phyloP scores from a whole-genome alignment of 2,888 invertebrate genomes.

The Andrena hattorfiana region DNA sequence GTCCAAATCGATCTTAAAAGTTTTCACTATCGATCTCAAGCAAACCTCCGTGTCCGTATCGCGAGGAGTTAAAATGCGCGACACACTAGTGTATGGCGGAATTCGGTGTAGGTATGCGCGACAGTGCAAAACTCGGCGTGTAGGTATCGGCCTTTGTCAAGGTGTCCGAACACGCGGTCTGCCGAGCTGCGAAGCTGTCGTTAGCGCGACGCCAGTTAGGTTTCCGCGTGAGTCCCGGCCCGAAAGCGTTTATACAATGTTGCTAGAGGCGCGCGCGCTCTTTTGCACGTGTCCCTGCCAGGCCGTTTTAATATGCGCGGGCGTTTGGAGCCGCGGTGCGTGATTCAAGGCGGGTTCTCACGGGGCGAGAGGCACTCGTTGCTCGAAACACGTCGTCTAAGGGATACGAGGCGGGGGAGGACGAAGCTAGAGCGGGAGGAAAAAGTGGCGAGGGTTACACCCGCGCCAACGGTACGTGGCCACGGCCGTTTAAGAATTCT shows the following conservation, averaged over 20 bases:
- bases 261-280: slow-evolving; percentile 57
- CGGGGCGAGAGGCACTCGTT: slow-evolving; percentile 62
- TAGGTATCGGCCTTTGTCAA: slow-evolving; percentile 11
- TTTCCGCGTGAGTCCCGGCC: slow-evolving; percentile 68
- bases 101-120: not conserved
- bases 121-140: not conserved
- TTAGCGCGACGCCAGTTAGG: slow-evolving; percentile 67
- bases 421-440: slow-evolving; percentile 22
- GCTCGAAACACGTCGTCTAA: slow-evolving; percentile 13
- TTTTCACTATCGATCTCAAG: not conserved
- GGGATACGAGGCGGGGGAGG: not conserved
- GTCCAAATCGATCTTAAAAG: no score
- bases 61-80: not conserved
- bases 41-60: not conserved
- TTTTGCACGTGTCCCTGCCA: slow-evolving; percentile 40
- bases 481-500: slow-evolving; percentile 69
- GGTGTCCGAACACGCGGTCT: slow-evolving; percentile 10
- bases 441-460: slow-evolving; percentile 45
- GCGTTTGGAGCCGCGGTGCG: slow-evolving; percentile 78
- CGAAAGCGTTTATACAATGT: slow-evolving; percentile 73
- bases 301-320: slow-evolving; percentile 81
- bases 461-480: slow-evolving; percentile 68
- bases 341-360: slow-evolving; percentile 83
- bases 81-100: not conserved
- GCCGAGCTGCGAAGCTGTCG: slow-evolving; percentile 60